These are phyloP conservation scores for Dryocosmus kuriphilus DNA, from an alignment of 2,888 invertebrate genomes.

Conservation along the genomic window DNA sequence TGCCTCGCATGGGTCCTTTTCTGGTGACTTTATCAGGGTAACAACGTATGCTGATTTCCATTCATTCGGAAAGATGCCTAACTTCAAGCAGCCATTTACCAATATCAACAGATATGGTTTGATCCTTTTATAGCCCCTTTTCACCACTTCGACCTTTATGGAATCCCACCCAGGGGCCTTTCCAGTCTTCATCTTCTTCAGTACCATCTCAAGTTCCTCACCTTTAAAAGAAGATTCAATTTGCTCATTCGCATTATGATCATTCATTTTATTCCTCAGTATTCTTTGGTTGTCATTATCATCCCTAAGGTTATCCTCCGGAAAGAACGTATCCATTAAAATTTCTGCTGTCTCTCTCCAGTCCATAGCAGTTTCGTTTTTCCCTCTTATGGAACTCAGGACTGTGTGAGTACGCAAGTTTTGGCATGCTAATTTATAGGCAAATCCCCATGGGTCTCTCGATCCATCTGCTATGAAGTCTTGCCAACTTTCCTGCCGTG, in stretches of 20 bases:
- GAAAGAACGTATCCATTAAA: background rate
- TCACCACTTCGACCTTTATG: too few species aligned
- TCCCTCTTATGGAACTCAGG: background rate
- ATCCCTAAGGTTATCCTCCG: background rate
- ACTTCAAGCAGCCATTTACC: slow-evolving; percentile 34
- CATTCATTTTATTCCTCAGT: background rate
- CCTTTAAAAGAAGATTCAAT: too few species aligned
- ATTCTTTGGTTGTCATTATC: background rate
- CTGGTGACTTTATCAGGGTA: too few species aligned
- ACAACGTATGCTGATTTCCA: too few species aligned
- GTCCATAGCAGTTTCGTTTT: background rate
- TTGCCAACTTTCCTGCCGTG: slow-evolving; percentile 28
- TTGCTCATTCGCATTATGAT: background rate
- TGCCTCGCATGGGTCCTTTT: slow-evolving; percentile 39
- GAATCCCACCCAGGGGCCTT: too few species aligned
- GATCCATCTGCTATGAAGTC: background rate
- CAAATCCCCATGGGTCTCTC: slow-evolving; percentile 24
- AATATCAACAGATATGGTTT: background rate
- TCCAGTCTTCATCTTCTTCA: too few species aligned
- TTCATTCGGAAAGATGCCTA: slow-evolving; percentile 20
- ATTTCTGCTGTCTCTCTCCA: background rate
- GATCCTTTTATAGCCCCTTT: too few species aligned
- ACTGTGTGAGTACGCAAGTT: background rate
- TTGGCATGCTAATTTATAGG: background rate
- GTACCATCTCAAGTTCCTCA: too few species aligned